Base-by-base conservation (phyloP, 2,888 invertebrate species). In the Hanleya hanleyi region DNA sequence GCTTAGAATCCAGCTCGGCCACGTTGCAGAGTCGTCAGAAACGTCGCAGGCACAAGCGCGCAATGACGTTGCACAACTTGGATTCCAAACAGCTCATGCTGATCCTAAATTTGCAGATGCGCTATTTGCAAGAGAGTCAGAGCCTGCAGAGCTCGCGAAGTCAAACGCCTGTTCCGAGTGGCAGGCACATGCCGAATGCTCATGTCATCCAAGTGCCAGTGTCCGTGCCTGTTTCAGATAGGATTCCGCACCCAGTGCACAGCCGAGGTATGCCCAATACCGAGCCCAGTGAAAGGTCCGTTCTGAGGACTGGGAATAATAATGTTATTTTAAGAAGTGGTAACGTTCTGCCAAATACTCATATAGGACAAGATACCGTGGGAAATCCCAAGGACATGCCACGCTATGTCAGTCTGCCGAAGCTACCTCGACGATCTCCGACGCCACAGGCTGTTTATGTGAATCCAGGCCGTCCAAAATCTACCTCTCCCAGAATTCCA, bases 71-170 rank as follows among this genome's bases (percentile, higher is more conserved):
- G 9, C 83, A 84, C 62, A 86, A 83, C 41, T 72, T 86, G 18
- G 86, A 86, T 69, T 81, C 83, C 29, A 81, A 85, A 68, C 85
- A 85, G 75, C 76, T 86, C 29, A 74, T 86, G 80, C 71, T 86
- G 49, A 86, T 86, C 38, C 77, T 85, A 18, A 84, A 82, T 67
- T 79, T 86, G 36, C 85, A 85, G 72, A 85, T 84, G 83, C 70
- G 85, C 49, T 86, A 85, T 70, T 72, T 84, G n/a, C 83, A 86
- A 71, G 86, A 86, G 71, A 82, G 57, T 9, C 47, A 47, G 47
- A 18, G 22, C n/a, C 18, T 47, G 47, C 47, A 47, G 47, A 57
- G 29, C 32, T n/a, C n/a, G n/a, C 57, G 29, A 26, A 18, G 15
- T 15, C 51, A 22, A 7, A 26, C 51, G 51, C 29, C 57, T 29